Percentiles rank a stretch among this genome's conserved stretches.
These are phyloP conservation scores for Megastigmus dorsalis DNA, from an alignment of 2,888 invertebrate genomes.

Conservation along the genomic window DNA sequence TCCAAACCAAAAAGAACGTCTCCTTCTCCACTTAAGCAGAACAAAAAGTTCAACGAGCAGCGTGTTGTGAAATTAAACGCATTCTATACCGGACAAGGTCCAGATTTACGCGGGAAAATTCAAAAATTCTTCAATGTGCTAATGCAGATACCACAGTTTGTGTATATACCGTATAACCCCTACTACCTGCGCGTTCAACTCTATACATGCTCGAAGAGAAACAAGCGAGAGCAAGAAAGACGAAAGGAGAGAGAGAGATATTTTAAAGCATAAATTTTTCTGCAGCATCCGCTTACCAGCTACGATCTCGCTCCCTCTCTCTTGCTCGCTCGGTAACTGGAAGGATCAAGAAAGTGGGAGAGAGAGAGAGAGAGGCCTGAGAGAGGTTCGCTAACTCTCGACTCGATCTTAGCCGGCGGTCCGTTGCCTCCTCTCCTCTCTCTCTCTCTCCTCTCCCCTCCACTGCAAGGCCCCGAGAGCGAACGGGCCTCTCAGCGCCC, in stretches of 20 bases:
- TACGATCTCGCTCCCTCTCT: conserved; percentile 29
- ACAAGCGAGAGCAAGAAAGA: conserved; percentile 51
- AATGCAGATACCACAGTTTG: not conserved
- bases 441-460: not conserved
- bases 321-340: conserved; percentile 40
- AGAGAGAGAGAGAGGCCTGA: conserved; percentile 39
- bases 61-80: no score
- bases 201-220: conserved; percentile 13
- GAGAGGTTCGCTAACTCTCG: conserved; percentile 18
- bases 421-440: conserved; percentile 17
- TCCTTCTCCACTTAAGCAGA: no score
- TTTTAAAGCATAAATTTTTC: conserved; percentile 66
- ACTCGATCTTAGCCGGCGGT: conserved; percentile 23
- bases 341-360: no score
- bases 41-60: no score
- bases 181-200: conserved; percentile 18
- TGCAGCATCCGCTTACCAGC: conserved; percentile 62
- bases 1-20: no score
- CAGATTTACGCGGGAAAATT: conserved; percentile 18
- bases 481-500: not conserved
- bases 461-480: conserved; percentile 22
- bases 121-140: not conserved
- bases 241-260: conserved; percentile 56
- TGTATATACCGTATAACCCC: conserved; percentile 9
- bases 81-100: not conserved